Evolutionary conservation across 2,113 vertebrate species (phyloP).

Genomic region (Urocolius indicus): DNA sequence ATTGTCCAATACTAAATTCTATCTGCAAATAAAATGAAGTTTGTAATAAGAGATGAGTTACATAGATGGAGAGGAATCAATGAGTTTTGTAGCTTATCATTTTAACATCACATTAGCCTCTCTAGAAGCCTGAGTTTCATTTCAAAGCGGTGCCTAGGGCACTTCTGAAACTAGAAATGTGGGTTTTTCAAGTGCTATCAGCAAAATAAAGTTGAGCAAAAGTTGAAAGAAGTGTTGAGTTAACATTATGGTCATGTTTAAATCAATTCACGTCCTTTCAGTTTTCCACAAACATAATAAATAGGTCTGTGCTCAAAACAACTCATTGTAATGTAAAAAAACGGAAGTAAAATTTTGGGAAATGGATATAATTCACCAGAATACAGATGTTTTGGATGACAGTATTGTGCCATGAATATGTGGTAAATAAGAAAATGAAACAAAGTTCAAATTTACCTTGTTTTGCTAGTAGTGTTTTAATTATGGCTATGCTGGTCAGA

Average conservation of each 20-base stretch:
- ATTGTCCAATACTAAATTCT: background rate
- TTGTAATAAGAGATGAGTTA: background rate
- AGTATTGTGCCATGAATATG: accelerated
- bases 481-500: background rate
- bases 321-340: background rate
- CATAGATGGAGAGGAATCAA: background rate
- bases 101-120: background rate
- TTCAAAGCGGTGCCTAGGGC: background rate
- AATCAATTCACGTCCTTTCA: background rate
- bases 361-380: background rate
- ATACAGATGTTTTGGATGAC: background rate
- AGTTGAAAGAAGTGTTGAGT: background rate
- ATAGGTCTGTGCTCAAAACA: background rate
- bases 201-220: background rate
- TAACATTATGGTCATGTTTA: background rate
- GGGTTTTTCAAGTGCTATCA: background rate
- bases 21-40: constrained; percentile 17
- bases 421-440: background rate
- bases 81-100: background rate
- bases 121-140: background rate
- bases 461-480: background rate
- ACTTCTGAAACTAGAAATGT: background rate
- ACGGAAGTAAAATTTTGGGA: background rate
- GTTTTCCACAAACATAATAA: background rate
- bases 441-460: background rate